Conservation (phyloP, 2,797 vertebrate genomes). For the Okamejei kenojei region DNA sequence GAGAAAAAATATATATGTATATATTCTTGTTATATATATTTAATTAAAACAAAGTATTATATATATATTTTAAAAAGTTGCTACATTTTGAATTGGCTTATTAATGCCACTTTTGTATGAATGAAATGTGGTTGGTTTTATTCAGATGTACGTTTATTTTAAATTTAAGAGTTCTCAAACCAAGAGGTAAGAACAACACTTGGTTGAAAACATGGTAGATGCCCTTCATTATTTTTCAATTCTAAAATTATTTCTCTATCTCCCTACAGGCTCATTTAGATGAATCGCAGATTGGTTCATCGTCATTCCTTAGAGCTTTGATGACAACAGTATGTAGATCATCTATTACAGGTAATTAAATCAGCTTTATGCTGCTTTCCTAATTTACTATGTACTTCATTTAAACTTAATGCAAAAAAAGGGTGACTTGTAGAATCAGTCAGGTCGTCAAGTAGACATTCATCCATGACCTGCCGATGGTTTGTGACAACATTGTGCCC, state of each 20-base stretch:
- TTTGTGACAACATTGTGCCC: too few species aligned
- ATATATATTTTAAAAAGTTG: too few species aligned
- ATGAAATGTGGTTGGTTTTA: not conserved
- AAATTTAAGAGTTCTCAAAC: not conserved
- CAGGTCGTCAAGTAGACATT: too few species aligned
- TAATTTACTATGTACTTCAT: not conserved
- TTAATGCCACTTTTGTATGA: not conserved
- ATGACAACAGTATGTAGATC: slow-evolving; percentile 98
- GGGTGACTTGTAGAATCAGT: not conserved
- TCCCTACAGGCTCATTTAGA: slow-evolving; percentile 78
- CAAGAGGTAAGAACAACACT: not conserved
- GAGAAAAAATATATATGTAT: too few species aligned
- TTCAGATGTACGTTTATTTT: not conserved
- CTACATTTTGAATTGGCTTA: not conserved
- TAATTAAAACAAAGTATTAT: too few species aligned
- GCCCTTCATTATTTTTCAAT: not conserved
- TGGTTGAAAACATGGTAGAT: not conserved
- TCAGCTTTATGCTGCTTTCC: not conserved
- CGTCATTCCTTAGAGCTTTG: slow-evolving; percentile 93
- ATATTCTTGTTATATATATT: too few species aligned
- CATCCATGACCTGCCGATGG: not conserved
- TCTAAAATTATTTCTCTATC: slow-evolving; percentile 37
- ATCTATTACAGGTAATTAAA: slow-evolving; percentile 84
- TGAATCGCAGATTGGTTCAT: slow-evolving; percentile 89
- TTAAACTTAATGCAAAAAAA: not conserved